Evolutionary conservation across 2,113 vertebrate genomes (phyloP).

Genomic region (Ciconia stormi): DNA sequence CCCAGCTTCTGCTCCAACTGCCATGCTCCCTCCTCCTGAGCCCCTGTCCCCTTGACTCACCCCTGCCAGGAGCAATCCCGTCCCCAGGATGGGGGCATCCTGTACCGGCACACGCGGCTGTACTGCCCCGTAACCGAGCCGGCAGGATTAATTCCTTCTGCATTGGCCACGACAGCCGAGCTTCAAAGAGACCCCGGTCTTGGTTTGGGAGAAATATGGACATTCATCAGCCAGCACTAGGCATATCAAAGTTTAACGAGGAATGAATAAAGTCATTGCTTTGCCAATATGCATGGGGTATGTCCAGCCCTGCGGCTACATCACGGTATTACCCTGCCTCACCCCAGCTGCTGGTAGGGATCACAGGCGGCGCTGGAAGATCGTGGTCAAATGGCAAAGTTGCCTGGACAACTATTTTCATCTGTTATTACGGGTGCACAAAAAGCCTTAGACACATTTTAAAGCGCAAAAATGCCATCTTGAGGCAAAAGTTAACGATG

Average conservation of each 20-base stretch:
- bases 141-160: background rate
- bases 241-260: background rate
- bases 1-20: accelerated
- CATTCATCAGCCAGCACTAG: background rate
- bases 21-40: background rate
- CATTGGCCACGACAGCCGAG: accelerated
- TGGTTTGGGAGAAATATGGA: background rate
- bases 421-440: accelerated
- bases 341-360: background rate
- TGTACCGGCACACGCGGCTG: background rate
- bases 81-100: background rate
- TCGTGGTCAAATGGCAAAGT: background rate
- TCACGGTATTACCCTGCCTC: background rate
- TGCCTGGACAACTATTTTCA: background rate
- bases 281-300: background rate
- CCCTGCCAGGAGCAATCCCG: background rate
- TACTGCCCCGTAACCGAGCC: accelerated
- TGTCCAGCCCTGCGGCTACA: background rate
- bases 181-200: background rate
- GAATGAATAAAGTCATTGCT: background rate
- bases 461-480: conserved; percentile 47
- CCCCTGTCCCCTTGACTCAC: background rate
- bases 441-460: background rate
- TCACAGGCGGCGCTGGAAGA: background rate
- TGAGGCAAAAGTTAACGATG: background rate